phyloP scores from a whole-genome alignment of 2,113 vertebrate genomes.

The Cyprinodon tularosa region DNA sequence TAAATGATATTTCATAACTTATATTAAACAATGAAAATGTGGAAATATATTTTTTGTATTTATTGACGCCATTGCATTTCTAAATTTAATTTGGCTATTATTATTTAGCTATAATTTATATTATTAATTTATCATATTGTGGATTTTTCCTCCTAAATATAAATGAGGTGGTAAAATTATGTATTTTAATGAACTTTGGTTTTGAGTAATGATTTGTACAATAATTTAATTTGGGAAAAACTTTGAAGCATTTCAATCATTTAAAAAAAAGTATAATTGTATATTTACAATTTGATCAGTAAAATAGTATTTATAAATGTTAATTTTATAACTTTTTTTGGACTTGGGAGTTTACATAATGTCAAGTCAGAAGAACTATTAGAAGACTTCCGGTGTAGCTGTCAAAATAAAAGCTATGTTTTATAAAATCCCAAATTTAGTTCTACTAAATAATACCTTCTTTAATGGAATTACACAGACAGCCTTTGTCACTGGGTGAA shows the following conservation, averaged over 20 bases:
- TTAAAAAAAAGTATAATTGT: background rate
- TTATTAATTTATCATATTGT: no score
- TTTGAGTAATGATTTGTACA: background rate
- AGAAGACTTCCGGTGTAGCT: slow-evolving; percentile 30
- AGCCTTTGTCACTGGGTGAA: fast-evolving
- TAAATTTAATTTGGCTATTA: no score
- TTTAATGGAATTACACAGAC: background rate
- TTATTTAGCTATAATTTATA: no score
- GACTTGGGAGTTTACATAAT: background rate
- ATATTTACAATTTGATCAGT: no score
- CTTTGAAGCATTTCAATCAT: background rate
- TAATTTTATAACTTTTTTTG: background rate
- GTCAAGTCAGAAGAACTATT: slow-evolving; percentile 8
- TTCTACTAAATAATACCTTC: background rate
- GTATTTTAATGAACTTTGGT: background rate
- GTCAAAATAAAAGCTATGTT: slow-evolving; percentile 40
- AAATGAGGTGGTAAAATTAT: no score
- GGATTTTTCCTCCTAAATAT: no score
- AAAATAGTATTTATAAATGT: no score
- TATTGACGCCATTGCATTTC: no score
- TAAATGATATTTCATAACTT: no score
- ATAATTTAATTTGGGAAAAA: background rate
- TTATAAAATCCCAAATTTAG: background rate
- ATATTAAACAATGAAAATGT: no score
- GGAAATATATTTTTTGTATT: no score